Percentiles rank a stretch among this genome's conserved stretches.
These are phyloP conservation scores for Drosophila quadrilineata DNA, from an alignment of 1,140 invertebrate genomes.

Conservation along the genomic window DNA sequence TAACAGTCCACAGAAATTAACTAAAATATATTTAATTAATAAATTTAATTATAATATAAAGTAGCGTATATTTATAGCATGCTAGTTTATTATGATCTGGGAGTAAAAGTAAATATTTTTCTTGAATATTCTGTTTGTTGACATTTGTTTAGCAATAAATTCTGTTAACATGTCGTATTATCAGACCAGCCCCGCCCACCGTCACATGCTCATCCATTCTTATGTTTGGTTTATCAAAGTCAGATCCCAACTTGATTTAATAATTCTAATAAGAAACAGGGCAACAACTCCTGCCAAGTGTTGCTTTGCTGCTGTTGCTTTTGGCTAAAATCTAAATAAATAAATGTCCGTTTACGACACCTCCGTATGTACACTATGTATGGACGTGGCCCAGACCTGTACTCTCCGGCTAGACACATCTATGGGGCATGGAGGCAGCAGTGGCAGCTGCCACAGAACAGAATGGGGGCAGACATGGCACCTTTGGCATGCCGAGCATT, in stretches of 20 bases:
- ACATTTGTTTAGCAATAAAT: background rate
- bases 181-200: background rate
- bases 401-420: background rate
- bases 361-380: conserved; percentile 58
- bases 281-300: background rate
- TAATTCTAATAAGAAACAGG: conserved; percentile 54
- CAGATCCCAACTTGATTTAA: conserved; percentile 49
- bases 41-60: too few relatives aligned
- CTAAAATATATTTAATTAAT: too few relatives aligned
- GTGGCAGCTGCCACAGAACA: background rate
- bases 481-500: conserved; percentile 51
- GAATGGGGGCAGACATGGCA: background rate
- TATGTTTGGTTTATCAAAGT: background rate
- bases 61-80: too few relatives aligned
- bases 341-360: conserved; percentile 69
- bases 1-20: too few relatives aligned
- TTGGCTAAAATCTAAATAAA: conserved; percentile 69
- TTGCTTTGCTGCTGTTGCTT: conserved; percentile 27
- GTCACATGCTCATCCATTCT: background rate
- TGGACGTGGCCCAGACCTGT: conserved; percentile 26
- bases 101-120: too few relatives aligned
- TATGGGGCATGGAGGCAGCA: background rate
- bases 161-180: background rate
- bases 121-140: too few relatives aligned
- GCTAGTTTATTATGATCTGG: too few relatives aligned